Evolutionary conservation across 1,140 invertebrate genomes (phyloP), one percentile per base, ranked within the genome.

Genomic region (Schlechtendalia chinensis): DNA sequence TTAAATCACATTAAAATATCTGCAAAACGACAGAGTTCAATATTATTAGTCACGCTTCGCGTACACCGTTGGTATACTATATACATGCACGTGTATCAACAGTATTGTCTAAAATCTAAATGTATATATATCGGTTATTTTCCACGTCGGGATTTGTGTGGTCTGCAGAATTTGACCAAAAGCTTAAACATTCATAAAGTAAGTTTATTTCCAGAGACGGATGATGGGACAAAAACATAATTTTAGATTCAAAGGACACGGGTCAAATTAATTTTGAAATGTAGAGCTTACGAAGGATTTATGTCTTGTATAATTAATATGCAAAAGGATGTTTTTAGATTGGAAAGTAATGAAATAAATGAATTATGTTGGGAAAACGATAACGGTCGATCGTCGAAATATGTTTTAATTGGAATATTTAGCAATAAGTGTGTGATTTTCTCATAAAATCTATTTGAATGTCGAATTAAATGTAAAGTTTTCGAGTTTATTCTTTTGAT

Each of bases 1-100:
- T 79, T 79, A 79, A 79, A 79, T 79, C 72, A 63, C 58, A 63
- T 79, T 79, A 79, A 79, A 63, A 79, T 79, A 11, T 59, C 75
- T 50, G 39, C 29, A 63, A 79, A 72, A 63, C 56, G 58, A 79
- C 54, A 27, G 75, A 79, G 75, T 79, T 79, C 75, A 79, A 79
- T 61, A 50, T 47, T 79, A 79, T 79, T 79, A 79, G 75, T 63
- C 58, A 79, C 58, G 75, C 58, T 22, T 47, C 39, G 56, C 29
- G 69, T 29, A 53, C 47, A 50, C 11, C 32, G 32, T 4, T 50
- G 12, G 12, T 50, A 11, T 50, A 50, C 14, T 24, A 39, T 65
- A 39, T 32, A 45, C 14, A 45, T n/a, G 24, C 5, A 56, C 5
- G 19, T 59, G 10, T 72, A 32, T 22, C 14, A 74, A 22, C 27